Percentiles rank a stretch among this genome's conserved stretches.
phyloP scores from a whole-genome alignment of 2,113 vertebrate genomes.

The Origma solitaria region DNA sequence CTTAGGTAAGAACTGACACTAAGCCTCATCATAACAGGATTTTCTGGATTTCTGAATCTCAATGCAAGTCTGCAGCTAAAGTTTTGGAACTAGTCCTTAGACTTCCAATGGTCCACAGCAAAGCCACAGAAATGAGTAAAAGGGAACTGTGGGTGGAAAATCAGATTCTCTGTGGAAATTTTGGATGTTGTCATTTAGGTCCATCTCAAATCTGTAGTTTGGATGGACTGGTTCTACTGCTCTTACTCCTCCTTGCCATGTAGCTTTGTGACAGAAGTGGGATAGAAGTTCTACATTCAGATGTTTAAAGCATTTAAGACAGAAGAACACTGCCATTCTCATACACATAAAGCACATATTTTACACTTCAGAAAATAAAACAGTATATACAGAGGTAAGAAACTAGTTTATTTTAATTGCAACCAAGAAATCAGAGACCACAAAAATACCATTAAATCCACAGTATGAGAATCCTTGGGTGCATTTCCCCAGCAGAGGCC shows the following conservation, averaged over 20 bases:
- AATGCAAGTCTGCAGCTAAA: not conserved
- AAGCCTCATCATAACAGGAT: not conserved
- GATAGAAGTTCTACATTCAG: not conserved
- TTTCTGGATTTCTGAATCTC: constrained; percentile 36
- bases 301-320: not conserved
- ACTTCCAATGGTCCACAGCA: not conserved
- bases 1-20: not conserved
- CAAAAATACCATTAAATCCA: not conserved
- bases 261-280: not conserved
- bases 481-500: not conserved
- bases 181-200: not conserved
- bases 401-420: not conserved
- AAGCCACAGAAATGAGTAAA: not conserved
- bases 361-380: not conserved
- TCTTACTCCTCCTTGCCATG: not conserved
- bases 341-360: not conserved
- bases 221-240: not conserved
- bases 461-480: not conserved
- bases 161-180: not conserved
- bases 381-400: not conserved
- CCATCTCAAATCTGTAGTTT: not conserved
- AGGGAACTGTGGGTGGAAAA: constrained; percentile 22
- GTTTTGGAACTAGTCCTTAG: not conserved
- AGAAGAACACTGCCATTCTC: not conserved
- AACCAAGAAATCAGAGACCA: not conserved